Conservation (phyloP, 1,140 invertebrate species). For the Achroia grisella region DNA sequence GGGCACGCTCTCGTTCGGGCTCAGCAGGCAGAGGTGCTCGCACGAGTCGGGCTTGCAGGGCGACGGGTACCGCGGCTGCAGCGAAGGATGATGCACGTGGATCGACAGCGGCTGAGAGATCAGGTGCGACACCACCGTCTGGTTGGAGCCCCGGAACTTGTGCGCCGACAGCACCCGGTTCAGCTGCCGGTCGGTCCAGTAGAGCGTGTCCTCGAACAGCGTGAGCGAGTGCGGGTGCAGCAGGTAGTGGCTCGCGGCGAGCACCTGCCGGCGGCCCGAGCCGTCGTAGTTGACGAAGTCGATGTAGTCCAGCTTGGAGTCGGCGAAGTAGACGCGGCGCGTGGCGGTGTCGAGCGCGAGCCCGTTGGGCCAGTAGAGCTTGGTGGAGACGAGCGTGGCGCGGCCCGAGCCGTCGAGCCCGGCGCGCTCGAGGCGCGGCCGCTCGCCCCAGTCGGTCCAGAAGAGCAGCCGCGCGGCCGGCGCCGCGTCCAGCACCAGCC, state of each 20-base stretch:
- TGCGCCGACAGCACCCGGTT: constrained; percentile 91
- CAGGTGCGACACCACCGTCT: constrained; percentile 93
- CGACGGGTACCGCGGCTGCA: constrained; percentile 91
- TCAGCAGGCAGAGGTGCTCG: constrained; percentile 93
- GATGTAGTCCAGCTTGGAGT: constrained; percentile 98
- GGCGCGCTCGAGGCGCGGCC: constrained; percentile 95
- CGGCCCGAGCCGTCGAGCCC: constrained; percentile 96
- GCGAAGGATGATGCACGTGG: constrained; percentile 93
- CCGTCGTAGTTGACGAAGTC: constrained; percentile 99
- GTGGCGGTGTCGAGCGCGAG: constrained; percentile 95
- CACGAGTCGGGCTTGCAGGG: constrained; percentile 89
- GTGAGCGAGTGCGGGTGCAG: constrained; percentile 97
- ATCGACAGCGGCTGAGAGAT: constrained; percentile 96
- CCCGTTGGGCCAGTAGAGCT: constrained; percentile 99
- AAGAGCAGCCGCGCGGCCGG: constrained; percentile 90
- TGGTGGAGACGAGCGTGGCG: constrained; percentile 91
- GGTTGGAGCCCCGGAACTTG: constrained; percentile 93
- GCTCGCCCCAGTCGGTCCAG: constrained; percentile 99
- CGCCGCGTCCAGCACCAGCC: constrained; percentile 94
- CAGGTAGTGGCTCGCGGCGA: constrained; percentile 91
- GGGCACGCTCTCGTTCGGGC: constrained; percentile 78
- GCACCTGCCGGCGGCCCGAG: constrained; percentile 88
- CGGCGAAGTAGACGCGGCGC: constrained; percentile 96
- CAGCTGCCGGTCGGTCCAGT: constrained; percentile 96
- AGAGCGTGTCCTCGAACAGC: constrained; percentile 93